Evolutionary conservation across 1,140 invertebrate species (phyloP), one percentile per base, ranked within the genome.

Genomic region (Drosophila erecta): DNA sequence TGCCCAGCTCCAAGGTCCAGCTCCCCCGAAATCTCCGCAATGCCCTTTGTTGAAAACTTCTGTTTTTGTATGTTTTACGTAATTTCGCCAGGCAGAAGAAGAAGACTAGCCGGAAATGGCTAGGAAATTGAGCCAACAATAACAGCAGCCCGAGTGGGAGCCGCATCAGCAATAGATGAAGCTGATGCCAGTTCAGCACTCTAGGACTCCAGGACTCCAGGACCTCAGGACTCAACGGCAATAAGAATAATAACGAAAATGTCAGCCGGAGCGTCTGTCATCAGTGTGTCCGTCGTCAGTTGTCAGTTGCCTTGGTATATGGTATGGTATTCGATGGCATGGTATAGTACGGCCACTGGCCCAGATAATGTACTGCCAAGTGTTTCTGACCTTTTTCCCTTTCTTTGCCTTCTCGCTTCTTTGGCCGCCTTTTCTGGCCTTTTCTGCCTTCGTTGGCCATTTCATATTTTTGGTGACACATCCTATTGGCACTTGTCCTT

Each of bases 91-190:
- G 46, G 67, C 51, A 57, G 64, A 20, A n/a, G 43, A 70, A 66
- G 59, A 57, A 76, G 84, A 79, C 58, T 58, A 84, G 58, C 84
- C 84, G 84, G 84, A 87, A 89, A 87, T 87, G 84, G 84, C 84
- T 87, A 87, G 84, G 84, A 87, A 87, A 89, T 89, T 87, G 84
- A 87, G 84, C 84, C 84, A 87, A 84, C 85, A 89, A 89, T 89
- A 87, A 89, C 81, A 84, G 71, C 70, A 72, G 64, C 59, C 35
- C 50, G 35, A 67, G 24, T 58, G 69, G 56, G 17, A 46, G 38
- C 47, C 37, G 44, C 61, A 51, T 35, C 46, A 72, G 20, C 57
- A 46, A 38, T 55, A 67, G 60, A 43, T 46, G 40, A 22, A n/a
- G 50, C 41, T 55, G 49, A 54, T 47, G 54, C 17, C 20, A n/a